Base-by-base conservation (phyloP, 2,888 invertebrate genomes). In the Drosophila kanekoi region DNA sequence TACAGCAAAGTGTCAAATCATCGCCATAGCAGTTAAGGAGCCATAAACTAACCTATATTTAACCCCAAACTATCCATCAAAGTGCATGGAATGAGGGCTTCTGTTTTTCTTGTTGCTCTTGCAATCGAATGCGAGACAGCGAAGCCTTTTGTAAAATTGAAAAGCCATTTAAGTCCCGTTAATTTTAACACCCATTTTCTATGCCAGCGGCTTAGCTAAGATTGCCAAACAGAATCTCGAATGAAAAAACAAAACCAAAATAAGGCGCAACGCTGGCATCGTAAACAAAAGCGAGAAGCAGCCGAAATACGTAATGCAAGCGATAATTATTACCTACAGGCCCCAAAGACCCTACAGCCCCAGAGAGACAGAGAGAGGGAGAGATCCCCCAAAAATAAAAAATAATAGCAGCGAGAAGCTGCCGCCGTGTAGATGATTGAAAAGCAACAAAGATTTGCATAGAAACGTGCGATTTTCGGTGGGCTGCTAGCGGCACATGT, bases 61-160 rank as follows among this genome's bases (percentile, higher is more conserved):
- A 89, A 89, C 87, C 89, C 72, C 72, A 89, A 89, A 86, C 88
- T 76, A 87, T 87, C 89, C 88, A 86, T 87, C 87, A 87, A 66
- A 85, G 79, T 73, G 58, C 71, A 77, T 71, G 63, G 45, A 72
- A 72, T 45, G 74, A 62, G 68, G 63, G 69, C 71, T 78, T 67
- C 71, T 77, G 66, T 54, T 44, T 54, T 56, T 49, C 47, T 44
- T 52, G 37, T 48, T 63, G 59, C 47, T 44, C 44, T 48, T 77
- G 82, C 79, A 81, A 81, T 76, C 51, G 54, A 69, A 77, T 77
- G 61, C 45, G 62, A 62, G 54, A 48, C 68, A 58, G 53, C 45
- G 41, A 53, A 71, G 69, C 58, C 74, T 85, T 74, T 85, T 85
- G 75, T 77, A 70, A 76, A 80, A 86, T 86, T 88, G 85, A 86